A percentile compares a stretch with the other conserved stretches of the same genome.
Evolutionary conservation across 1,140 invertebrate genomes (phyloP).

Genomic region (Papilio helenus): DNA sequence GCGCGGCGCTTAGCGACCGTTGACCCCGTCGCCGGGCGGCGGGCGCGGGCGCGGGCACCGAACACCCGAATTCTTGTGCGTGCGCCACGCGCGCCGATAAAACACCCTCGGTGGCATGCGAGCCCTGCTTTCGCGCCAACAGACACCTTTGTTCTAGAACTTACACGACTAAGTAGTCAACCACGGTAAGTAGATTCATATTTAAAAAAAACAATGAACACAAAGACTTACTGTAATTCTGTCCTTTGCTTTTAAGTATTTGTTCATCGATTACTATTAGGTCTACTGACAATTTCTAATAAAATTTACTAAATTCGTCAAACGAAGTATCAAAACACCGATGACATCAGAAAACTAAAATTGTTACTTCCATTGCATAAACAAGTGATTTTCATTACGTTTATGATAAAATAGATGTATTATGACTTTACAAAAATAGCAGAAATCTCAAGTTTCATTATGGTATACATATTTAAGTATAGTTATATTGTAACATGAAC

Average conservation of each 20-base stretch:
- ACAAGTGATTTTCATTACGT: not conserved
- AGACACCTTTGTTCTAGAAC: conserved; percentile 15
- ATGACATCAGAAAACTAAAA: too few species aligned
- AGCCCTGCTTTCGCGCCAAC: not conserved
- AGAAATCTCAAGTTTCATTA: not conserved
- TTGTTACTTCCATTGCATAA: too few species aligned
- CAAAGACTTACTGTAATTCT: too few species aligned
- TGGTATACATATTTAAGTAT: not conserved
- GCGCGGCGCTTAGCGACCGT: conserved; percentile 56
- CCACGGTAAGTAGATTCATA: not conserved
- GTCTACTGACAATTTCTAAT: too few species aligned
- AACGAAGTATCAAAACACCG: too few species aligned
- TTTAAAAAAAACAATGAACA: not conserved
- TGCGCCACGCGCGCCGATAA: conserved; percentile 53
- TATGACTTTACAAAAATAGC: not conserved
- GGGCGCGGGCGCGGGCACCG: conserved; percentile 36
- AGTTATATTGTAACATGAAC: not conserved
- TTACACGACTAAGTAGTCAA: not conserved
- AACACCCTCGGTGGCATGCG: conserved; percentile 49
- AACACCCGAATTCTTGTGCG: conserved; percentile 63
- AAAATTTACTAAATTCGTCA: too few species aligned
- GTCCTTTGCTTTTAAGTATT: too few species aligned
- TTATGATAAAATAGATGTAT: not conserved
- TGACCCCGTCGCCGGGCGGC: conserved; percentile 48
- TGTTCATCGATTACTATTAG: too few species aligned